Evolutionary conservation across 2,888 invertebrate species (phyloP), one percentile per base, ranked within the genome.

Genomic region (Synergus umbraculus): DNA sequence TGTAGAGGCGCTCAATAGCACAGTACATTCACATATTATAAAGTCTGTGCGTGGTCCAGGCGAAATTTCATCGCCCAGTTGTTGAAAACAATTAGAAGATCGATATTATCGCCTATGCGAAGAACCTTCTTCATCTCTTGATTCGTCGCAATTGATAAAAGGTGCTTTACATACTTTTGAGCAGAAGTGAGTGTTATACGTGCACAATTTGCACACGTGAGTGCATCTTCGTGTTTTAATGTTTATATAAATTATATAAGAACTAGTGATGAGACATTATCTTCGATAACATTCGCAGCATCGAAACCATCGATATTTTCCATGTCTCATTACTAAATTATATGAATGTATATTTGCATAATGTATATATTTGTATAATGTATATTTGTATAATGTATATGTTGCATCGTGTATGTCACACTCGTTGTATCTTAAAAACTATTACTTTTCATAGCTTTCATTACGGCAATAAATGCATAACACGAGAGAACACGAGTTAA

Each of bases 391-490:
- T 22, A 22, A 22, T 22, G 22, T 22, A 22, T 22, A 22, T 22
- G 9, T 76, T 60, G 41, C 37, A 43, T 37, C 15, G 66, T 15
- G 41, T 43, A 18, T 44, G 66, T 18, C 37, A 37, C 18, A 66
- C 66, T 82, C 81, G 81, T 82, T 82, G 82, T 82, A 81, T 83
- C 85, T 87, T 87, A 85, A 80, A 86, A 87, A 78, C 85, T 88
- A 79, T 83, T 84, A 82, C 69, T 83, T 83, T 82, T 82, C 82
- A 82, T 82, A 87, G 85, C 84, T 82, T 84, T 86, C 86, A 83
- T 85, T 83, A 85, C 84, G 86, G 84, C 86, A 86, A 86, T 77
- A 80, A 83, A 83, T 46, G 85, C 85, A 85, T 87, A 78, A 81
- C 18, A 18, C n/a, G 44, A 66, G 44, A 18, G 66, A 43, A 41